Conservation (phyloP, 1,140 invertebrate species). For the Trachymyrmex cornetzi region DNA sequence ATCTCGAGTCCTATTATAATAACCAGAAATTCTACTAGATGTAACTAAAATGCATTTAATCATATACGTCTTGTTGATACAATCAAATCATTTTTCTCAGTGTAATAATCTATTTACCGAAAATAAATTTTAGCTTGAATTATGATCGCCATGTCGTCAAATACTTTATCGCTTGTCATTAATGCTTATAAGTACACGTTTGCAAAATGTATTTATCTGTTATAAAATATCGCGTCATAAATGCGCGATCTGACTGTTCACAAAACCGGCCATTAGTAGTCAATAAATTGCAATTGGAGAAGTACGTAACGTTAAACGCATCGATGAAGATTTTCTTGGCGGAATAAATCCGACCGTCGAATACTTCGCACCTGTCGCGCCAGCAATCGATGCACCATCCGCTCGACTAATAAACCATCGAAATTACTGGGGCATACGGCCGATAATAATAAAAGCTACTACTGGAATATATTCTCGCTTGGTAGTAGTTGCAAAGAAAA, state of each 20-base stretch:
- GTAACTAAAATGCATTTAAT: too few species aligned
- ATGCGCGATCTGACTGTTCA: not conserved
- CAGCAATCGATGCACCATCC: constrained; percentile 2
- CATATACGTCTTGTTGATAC: too few species aligned
- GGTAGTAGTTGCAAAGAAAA: constrained; percentile 32
- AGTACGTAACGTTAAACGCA: not conserved
- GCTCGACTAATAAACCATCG: not conserved
- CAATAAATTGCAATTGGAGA: constrained; percentile 24
- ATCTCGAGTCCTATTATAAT: too few species aligned
- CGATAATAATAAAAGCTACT: constrained; percentile 33
- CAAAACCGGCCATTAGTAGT: constrained; percentile 12
- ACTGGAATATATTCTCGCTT: not conserved
- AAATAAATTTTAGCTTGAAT: not conserved
- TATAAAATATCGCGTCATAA: constrained; percentile 29
- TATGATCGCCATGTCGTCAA: not conserved
- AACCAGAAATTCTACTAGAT: too few species aligned
- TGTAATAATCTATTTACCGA: not conserved
- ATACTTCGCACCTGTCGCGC: constrained; percentile 41
- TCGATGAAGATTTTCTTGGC: constrained; percentile 19
- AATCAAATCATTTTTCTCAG: too few species aligned
- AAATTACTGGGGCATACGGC: constrained; percentile 7
- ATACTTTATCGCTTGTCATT: not conserved
- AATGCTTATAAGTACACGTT: constrained; percentile 1
- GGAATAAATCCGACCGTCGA: constrained; percentile 34
- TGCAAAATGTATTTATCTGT: not conserved